Evolutionary conservation across 2,888 invertebrate species (phyloP), one percentile per base, ranked within the genome.

Genomic region (Agonopterix arenella): DNA sequence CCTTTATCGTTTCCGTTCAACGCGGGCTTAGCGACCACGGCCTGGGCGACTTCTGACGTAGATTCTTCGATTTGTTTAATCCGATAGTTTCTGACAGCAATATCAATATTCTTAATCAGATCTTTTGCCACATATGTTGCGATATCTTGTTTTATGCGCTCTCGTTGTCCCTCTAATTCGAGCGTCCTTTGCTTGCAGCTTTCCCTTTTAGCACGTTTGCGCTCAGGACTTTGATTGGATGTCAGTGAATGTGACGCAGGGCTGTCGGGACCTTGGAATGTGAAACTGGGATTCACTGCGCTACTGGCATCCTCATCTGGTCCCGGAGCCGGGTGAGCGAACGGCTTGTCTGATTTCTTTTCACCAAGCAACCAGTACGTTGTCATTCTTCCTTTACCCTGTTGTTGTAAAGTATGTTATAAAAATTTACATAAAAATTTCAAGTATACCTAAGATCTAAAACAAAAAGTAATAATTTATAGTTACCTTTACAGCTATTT

Each of bases 321-420:
- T 3, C 10, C 40, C n/a, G 40, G n/a, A 4, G 2, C n/a, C 0
- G 40, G n/a, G 40, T 9, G 40, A 9, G 60, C 61, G 10, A 64
- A 58, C 13, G 72, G 62, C 42, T 68, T 65, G 45, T 53, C 57
- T 4, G 69, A 56, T 16, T 55, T 76, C 65, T 91, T 91, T 68
- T 96, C 96, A 10, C 96, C 95, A 40, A 93, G 86, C 50, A 97
- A 81, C 97, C 97, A 97, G 71, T 96, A 97, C 0, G 97, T 97
- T 37, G 92, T 91, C 94, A 97, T 95, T 69, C 93, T 93, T 1
- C 97, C 97, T 84, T 97, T 97, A 1, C 97, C 97, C 94, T 96
- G 80, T 45, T 96, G 80, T 45, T 2, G 43, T 43, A 13, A 43
- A 43, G 4, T 11, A 8, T 11, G 10, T n/a, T 40, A 40, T n/a